These are phyloP conservation scores for Semicossyphus pulcher DNA, from an alignment of 2,113 vertebrate species.

Conservation along the genomic window DNA sequence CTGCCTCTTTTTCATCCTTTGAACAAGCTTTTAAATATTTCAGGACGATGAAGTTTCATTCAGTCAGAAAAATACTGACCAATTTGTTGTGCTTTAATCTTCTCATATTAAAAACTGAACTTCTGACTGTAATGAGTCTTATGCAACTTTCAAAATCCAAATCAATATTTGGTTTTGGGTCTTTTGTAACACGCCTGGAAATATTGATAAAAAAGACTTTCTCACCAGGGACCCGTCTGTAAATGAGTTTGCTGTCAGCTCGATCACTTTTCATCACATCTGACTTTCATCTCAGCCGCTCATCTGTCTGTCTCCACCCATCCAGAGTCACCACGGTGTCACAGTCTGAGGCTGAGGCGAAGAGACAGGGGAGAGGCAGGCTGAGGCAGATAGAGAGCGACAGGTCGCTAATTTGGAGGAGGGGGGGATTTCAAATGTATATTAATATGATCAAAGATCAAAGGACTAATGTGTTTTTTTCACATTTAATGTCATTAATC, in stretches of 20 bases:
- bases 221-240: constrained; percentile 21
- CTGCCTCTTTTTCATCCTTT: no score
- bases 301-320: constrained; percentile 56
- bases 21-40: neutral
- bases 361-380: constrained; percentile 37
- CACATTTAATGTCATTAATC: no score
- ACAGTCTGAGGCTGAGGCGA: constrained; percentile 55
- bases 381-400: constrained; percentile 40
- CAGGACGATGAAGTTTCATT: neutral
- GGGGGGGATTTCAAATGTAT: constrained; percentile 13
- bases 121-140: neutral
- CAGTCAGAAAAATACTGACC: neutral
- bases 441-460: constrained; percentile 19
- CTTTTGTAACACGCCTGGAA: constrained; percentile 26
- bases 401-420: constrained; percentile 36
- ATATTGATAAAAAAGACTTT: constrained; percentile 17
- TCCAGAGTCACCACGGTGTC: constrained; percentile 59
- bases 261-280: constrained; percentile 67
- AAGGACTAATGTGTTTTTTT: neutral
- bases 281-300: constrained; percentile 62
- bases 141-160: constrained; percentile 12
- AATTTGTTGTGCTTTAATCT: neutral
- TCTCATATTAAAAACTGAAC: neutral
- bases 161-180: constrained; percentile 13
- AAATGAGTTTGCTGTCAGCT: constrained; percentile 65